Evolutionary conservation across 2,113 vertebrate genomes (phyloP).

Genomic region (Ancistrus triradiatus): DNA sequence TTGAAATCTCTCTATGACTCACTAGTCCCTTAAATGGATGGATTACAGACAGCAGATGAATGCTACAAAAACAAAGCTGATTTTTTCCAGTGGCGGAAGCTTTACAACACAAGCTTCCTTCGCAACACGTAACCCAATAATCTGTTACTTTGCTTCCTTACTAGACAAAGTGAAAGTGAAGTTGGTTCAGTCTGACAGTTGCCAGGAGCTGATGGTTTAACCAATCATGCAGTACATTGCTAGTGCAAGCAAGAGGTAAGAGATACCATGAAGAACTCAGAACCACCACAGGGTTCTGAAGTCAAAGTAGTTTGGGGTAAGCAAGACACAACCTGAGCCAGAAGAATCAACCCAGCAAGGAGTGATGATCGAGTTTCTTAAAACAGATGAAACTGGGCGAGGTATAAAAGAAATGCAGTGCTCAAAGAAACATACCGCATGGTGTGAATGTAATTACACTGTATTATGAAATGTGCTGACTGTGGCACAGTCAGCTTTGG

Average conservation of each 20-base stretch:
- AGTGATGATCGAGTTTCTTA: conserved; percentile 15
- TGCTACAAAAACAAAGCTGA: too few relatives aligned
- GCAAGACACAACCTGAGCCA: conserved; percentile 26
- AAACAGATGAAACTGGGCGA: neutral
- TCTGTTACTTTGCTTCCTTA: too few relatives aligned
- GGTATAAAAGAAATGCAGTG: neutral
- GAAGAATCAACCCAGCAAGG: neutral
- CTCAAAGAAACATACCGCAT: too few relatives aligned
- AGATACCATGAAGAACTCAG: conserved; percentile 59
- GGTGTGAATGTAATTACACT: too few relatives aligned
- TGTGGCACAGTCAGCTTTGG: too few relatives aligned
- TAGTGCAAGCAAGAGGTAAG: conserved; percentile 50
- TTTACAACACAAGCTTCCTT: too few relatives aligned
- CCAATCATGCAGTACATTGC: conserved; percentile 46
- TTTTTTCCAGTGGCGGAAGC: too few relatives aligned
- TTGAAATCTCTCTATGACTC: too few relatives aligned
- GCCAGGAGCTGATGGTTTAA: conserved; percentile 52
- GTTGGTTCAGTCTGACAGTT: conserved; percentile 35
- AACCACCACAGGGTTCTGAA: conserved; percentile 46
- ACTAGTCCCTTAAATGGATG: too few relatives aligned
- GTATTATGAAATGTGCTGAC: too few relatives aligned
- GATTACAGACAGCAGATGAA: too few relatives aligned
- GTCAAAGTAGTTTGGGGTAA: conserved; percentile 42
- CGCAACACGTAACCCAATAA: too few relatives aligned
- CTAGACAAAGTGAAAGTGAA: conserved; percentile 16